Percentiles rank a stretch among this genome's conserved stretches.
Evolutionary conservation across 2,888 invertebrate genomes (phyloP).

Genomic region (Lepidochitona cinerea): DNA sequence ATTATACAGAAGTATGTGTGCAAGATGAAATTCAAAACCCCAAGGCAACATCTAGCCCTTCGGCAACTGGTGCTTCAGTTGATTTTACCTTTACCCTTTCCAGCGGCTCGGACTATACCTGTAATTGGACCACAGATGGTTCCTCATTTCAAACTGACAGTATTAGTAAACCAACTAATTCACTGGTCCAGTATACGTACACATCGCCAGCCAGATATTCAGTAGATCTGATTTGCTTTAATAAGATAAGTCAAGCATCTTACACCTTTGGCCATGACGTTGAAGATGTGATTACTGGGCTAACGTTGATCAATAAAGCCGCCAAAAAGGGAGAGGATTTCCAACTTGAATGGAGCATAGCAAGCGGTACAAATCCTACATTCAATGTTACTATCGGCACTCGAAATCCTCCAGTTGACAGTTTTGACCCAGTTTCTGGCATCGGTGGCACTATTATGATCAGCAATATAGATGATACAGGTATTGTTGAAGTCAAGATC

Average conservation of each 20-base stretch:
- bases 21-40: slow-evolving; percentile 46
- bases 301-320: slow-evolving; percentile 39
- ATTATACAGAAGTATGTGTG: slow-evolving; percentile 45
- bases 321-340: slow-evolving; percentile 33
- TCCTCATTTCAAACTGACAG: slow-evolving; percentile 16
- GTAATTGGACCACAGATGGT: slow-evolving; percentile 37
- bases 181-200: slow-evolving; percentile 34
- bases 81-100: slow-evolving; percentile 36
- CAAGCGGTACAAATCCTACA: slow-evolving; percentile 36
- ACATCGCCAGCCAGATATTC: slow-evolving; percentile 28
- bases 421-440: slow-evolving; percentile 17
- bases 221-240: slow-evolving; percentile 42
- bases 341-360: slow-evolving; percentile 34
- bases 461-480: neutral
- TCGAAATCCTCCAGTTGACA: neutral
- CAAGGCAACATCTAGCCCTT: slow-evolving; percentile 12
- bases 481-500: slow-evolving; percentile 3
- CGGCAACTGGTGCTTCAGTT: slow-evolving; percentile 18
- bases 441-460: slow-evolving; percentile 18
- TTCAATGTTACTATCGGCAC: slow-evolving; percentile 38
- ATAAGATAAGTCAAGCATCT: slow-evolving; percentile 34
- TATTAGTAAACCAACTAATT: neutral
- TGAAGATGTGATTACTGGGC: slow-evolving; percentile 47
- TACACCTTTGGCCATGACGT: slow-evolving; percentile 25
- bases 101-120: slow-evolving; percentile 55